Evolutionary conservation across 2,888 invertebrate genomes (phyloP), one percentile per base, ranked within the genome.

Genomic region (Dryobota labecula): DNA sequence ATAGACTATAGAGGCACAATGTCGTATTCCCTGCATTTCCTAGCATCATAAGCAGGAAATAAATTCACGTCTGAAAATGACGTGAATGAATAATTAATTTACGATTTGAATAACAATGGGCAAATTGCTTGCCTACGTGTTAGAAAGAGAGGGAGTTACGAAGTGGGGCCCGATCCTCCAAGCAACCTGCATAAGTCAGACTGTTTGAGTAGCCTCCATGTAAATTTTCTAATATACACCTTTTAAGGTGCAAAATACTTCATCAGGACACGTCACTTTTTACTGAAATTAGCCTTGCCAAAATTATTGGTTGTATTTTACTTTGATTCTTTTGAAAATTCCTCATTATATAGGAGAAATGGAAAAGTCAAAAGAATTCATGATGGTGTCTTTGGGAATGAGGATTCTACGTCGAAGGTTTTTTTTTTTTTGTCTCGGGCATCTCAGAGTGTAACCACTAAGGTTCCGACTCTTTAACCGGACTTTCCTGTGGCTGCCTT

Each of bases 11-110:
- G 38, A 54, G 20, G 41, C 65, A 58, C 66, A 60, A 68, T 76
- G 65, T 74, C 64, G 73, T 65, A 81, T 70, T 74, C 74, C 66
- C 69, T 56, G 27, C 66, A 70, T 67, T 61, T 66, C 61, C 65
- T 51, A 74, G 60, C 70, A 84, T 82, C 78, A 79, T 84, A 85
- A 84, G 75, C 82, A 81, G 73, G 84, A 89, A 88, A 88, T 90
- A 89, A 89, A 90, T 89, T 85, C 85, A 87, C 86, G 88, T 88
- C 89, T 90, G 92, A 86, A 89, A 91, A 88, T 91, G 92, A 92
- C 89, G 88, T 89, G 92, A 92, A 93, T 93, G 91, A 91, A 90
- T 93, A 90, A 90, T 92, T 92, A 92, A 94, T 94, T 91, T 90
- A 85, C 86, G 87, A 92, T 94, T 93, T 93, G 90, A 93, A 94